Base-by-base conservation (phyloP, 1,140 invertebrate genomes). In the Drosophila orena region DNA sequence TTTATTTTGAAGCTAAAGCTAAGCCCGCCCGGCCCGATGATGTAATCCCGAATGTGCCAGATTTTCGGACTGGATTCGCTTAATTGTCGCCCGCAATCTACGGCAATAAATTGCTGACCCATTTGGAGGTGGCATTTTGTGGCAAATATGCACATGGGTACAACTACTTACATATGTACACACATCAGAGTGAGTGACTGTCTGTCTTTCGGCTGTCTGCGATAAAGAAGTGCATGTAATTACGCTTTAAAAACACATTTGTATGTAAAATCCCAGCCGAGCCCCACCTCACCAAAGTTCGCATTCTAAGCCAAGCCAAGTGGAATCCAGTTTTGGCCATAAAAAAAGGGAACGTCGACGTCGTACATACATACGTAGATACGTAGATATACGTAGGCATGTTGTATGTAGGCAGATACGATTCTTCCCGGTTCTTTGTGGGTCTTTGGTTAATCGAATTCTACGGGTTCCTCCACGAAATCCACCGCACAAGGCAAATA, bases 221-320 rank as follows among this genome's bases (percentile, higher is more conserved):
- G 74, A 86, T 88, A 88, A 81, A 81, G 50, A 83, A 88, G 69
- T 88, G 81, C 81, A 86, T 86, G 81, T 86, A 86, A 88, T 81
- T 88, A 86, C 74, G 57, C 73, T 78, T 88, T 71, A 81, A 83
- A 81, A 81, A 66, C 64, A 72, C 65, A 86, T 88, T 88, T 76
- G 70, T 75, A 88, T 88, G 74, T 83, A 83, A 76, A 50, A 77
- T 61, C 17, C 52, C 52, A 50, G 56, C 22, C 55, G 42, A 37
- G 64, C 52, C 43, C 66, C 77, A 53, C 62, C 55, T 81, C 52
- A 47, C 58, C 47, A 69, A 61, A 77, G 64, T 75, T 81, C 69
- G 81, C 75, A 88, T 88, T 86, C 79, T 88, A 88, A 86, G 79
- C 81, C 64, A 81, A 77, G 49, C 80, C 62, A 65, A 81, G 59